Evolutionary conservation across 1,140 invertebrate species (phyloP).

Genomic region (Nasonia vitripennis): DNA sequence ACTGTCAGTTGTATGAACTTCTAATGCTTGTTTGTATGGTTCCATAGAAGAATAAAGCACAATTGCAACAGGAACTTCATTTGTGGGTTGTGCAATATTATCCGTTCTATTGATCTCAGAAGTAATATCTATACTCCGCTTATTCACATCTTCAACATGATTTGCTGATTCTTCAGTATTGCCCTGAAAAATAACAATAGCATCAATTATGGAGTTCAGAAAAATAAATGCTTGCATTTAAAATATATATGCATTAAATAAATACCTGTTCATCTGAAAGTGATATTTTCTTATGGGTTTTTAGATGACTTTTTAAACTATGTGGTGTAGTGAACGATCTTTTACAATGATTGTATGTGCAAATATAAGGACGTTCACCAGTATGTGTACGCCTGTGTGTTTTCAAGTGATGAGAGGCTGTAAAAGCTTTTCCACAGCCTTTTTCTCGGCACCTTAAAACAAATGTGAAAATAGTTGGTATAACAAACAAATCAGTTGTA

Average conservation of each 20-base stretch:
- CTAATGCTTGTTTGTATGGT: conserved; percentile 23
- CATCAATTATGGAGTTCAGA: conserved; percentile 15
- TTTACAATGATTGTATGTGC: conserved; percentile 82
- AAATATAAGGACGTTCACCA: conserved; percentile 87
- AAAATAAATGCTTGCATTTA: not conserved
- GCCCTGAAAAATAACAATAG: conserved; percentile 25
- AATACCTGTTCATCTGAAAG: conserved; percentile 62
- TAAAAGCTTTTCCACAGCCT: conserved; percentile 93
- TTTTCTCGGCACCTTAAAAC: conserved; percentile 83
- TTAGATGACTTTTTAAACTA: conserved; percentile 86
- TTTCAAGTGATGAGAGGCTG: conserved; percentile 95
- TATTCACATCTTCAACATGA: conserved; percentile 49
- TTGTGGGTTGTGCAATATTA: conserved; percentile 47
- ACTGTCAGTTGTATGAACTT: conserved; percentile 34
- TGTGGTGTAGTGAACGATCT: conserved; percentile 88
- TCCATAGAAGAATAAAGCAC: conserved; percentile 51
- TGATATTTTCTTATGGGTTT: conserved; percentile 74
- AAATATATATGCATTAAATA: conserved; percentile 39
- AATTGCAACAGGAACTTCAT: conserved; percentile 50
- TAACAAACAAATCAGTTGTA: too few relatives aligned
- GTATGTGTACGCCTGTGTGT: conserved; percentile 81
- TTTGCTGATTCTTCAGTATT: conserved; percentile 33
- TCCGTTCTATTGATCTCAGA: conserved; percentile 55
- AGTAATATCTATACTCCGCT: conserved; percentile 48
- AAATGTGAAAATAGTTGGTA: conserved; percentile 1